A percentile compares a stretch with the other conserved stretches of the same genome.
These are phyloP conservation scores for Sakesphorus luctuosus DNA, from an alignment of 2,113 vertebrate species.

Conservation along the genomic window DNA sequence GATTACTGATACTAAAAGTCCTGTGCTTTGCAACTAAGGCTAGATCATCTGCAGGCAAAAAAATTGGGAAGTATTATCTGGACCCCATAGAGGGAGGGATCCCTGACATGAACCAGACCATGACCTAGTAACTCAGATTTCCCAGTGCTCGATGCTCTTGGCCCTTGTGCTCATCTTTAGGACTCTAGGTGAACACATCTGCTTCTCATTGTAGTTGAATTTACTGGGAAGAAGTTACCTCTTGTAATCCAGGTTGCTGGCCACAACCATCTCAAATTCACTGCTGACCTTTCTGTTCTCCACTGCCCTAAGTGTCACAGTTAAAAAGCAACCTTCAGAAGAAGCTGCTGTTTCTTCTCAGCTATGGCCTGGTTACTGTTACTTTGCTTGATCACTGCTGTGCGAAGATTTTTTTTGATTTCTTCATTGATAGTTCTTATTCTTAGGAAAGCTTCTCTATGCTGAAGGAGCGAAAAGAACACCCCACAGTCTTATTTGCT, in stretches of 20 bases:
- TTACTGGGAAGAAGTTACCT: background rate
- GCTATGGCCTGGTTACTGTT: background rate
- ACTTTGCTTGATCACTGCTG: background rate
- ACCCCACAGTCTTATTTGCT: background rate
- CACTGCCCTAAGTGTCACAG: background rate
- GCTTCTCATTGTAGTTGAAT: background rate
- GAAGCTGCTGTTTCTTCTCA: background rate
- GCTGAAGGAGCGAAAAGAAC: background rate
- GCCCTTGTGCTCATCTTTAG: background rate
- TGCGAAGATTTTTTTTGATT: background rate
- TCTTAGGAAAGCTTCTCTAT: background rate
- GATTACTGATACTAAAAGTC: background rate
- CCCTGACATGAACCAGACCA: background rate
- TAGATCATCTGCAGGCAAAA: background rate
- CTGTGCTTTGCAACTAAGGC: background rate
- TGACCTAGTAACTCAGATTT: background rate
- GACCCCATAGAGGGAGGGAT: accelerated
- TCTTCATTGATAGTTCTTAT: background rate
- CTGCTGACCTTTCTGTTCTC: background rate
- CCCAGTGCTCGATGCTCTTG: background rate
- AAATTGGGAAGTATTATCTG: background rate
- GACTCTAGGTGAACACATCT: background rate
- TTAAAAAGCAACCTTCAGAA: background rate
- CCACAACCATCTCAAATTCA: background rate
- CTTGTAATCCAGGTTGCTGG: background rate